Evolutionary conservation across 2,888 invertebrate genomes (phyloP).

Genomic region (Harpagoxenus sublaevis): DNA sequence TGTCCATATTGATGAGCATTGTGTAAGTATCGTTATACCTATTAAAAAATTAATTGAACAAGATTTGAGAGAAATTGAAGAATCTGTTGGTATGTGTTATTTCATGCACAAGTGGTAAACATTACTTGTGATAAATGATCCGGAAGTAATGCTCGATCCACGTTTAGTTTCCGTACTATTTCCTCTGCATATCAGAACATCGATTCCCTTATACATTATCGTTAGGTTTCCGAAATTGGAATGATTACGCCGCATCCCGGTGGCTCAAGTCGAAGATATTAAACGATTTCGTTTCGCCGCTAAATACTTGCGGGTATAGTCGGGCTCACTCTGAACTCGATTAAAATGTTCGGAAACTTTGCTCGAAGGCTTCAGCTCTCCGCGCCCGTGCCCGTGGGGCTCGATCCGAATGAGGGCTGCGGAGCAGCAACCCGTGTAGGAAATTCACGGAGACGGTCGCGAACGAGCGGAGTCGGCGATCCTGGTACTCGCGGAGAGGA

Average conservation of each 20-base stretch:
- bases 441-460: constrained; percentile 57
- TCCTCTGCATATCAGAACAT: constrained; percentile 20
- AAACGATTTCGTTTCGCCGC: constrained; percentile 49
- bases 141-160: neutral
- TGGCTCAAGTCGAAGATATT: constrained; percentile 45
- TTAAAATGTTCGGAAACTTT: constrained; percentile 54
- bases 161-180: constrained; percentile 9
- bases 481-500: constrained; percentile 5
- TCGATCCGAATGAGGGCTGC: constrained; percentile 22
- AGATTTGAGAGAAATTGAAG: neutral
- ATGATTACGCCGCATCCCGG: constrained; percentile 25
- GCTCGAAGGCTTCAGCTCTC: constrained; percentile 35
- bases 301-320: constrained; percentile 44
- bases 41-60: neutral
- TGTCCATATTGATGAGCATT: neutral
- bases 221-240: constrained; percentile 27
- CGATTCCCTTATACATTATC: constrained; percentile 25
- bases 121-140: neutral
- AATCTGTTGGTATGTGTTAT: neutral
- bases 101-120: neutral
- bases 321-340: constrained; percentile 44
- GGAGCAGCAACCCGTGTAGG: constrained; percentile 35
- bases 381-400: constrained; percentile 1
- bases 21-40: neutral
- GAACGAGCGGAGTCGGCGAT: constrained; percentile 20